Percentiles rank a stretch among this genome's conserved stretches.
Conservation (phyloP, 1,140 invertebrate species). For the Globodera ellingtonae region DNA sequence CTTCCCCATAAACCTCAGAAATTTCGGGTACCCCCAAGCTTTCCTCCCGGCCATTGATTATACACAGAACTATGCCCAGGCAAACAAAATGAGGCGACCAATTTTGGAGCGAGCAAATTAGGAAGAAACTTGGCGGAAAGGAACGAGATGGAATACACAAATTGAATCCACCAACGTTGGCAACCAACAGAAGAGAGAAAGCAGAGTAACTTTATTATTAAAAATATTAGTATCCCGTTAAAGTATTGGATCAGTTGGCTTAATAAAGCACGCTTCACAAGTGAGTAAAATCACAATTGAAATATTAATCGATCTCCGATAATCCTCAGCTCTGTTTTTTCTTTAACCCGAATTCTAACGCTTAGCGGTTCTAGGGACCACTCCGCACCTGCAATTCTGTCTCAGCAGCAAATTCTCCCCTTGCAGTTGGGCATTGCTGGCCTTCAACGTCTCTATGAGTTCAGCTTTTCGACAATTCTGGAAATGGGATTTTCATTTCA, state of each 20-base stretch:
- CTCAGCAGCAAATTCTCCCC: constrained; percentile 15
- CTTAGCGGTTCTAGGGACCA: not conserved
- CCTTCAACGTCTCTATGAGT: constrained; percentile 12
- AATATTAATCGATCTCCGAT: not conserved
- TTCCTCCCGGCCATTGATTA: too few relatives aligned
- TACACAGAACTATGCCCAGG: too few relatives aligned
- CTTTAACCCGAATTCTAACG: not conserved
- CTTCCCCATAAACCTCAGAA: too few relatives aligned
- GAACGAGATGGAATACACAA: too few relatives aligned
- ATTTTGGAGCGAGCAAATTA: too few relatives aligned
- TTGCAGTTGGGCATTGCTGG: constrained; percentile 8
- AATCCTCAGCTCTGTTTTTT: not conserved
- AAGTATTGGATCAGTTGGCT: not conserved
- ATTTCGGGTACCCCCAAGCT: too few relatives aligned
- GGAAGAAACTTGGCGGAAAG: too few relatives aligned
- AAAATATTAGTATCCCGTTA: not conserved
- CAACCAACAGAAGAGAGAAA: too few relatives aligned
- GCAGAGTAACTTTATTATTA: not conserved
- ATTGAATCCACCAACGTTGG: too few relatives aligned
- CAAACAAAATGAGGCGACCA: too few relatives aligned
- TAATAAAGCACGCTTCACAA: not conserved
- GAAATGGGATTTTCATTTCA: not conserved
- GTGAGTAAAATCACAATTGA: not conserved
- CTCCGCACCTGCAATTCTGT: constrained; percentile 26
- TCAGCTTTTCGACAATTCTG: constrained; percentile 16